Evolutionary conservation across 1,140 invertebrate species (phyloP).

Genomic region (Bombus waltoni): DNA sequence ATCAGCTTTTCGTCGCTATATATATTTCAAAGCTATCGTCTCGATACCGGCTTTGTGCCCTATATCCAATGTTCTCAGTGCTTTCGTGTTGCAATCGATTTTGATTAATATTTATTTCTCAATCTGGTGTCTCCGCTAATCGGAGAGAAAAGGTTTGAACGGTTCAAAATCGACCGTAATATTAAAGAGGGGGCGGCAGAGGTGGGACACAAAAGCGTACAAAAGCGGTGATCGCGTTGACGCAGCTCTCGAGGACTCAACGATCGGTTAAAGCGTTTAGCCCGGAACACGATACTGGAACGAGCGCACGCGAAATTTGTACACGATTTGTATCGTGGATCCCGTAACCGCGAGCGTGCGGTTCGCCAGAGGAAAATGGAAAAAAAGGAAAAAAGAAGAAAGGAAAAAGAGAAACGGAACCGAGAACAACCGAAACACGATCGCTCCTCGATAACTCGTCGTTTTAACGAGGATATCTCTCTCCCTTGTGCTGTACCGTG

Average conservation of each 20-base stretch:
- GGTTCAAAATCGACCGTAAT: background rate
- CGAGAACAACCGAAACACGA: slow-evolving; percentile 45
- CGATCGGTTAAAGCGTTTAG: slow-evolving; percentile 32
- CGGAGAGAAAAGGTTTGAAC: no score
- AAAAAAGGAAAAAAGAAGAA: background rate
- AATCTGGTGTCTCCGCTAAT: background rate
- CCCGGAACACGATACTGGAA: slow-evolving; percentile 21
- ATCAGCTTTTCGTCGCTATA: background rate
- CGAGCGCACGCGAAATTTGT: slow-evolving; percentile 26
- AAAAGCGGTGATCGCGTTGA: background rate
- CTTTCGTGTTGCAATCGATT: slow-evolving; percentile 4
- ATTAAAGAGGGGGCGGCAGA: background rate
- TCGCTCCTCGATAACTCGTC: slow-evolving; percentile 57
- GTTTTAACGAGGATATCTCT: slow-evolving; percentile 56
- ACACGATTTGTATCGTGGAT: slow-evolving; percentile 33
- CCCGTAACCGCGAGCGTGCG: slow-evolving; percentile 22
- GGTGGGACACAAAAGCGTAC: background rate
- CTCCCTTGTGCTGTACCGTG: background rate
- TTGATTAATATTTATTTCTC: background rate
- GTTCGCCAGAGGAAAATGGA: background rate
- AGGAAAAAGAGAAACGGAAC: background rate
- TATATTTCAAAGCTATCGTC: background rate
- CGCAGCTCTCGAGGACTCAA: background rate
- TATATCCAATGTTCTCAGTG: background rate
- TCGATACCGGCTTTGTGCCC: no score